Base-by-base conservation (phyloP, 2,888 invertebrate genomes). In the Cataglyphis livida region DNA sequence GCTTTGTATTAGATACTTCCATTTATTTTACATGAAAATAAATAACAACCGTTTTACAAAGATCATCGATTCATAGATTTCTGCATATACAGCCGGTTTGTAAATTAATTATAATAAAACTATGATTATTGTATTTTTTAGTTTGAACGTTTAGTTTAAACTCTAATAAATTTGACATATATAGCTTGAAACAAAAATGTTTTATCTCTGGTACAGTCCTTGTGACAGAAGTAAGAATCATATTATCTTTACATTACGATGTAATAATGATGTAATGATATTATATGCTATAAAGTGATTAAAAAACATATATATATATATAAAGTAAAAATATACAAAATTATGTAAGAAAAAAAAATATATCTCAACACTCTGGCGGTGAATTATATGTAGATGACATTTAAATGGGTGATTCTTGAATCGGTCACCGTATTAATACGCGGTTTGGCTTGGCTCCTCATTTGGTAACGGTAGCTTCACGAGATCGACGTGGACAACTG, bases 401-500 rank as follows among this genome's bases (percentile, higher is more conserved):
- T 79, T 70, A 44, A 54, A 1, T 25, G 25, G 21, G 21, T 9
- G 32, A 76, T 66, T 48, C 38, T 41, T 21, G 44, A 59, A 18
- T 9, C 44, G 59, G 70, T 18, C 32, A 44, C 35, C 35, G 78
- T 70, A 61, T 79, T 71, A 78, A 78, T 59, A 78, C 35, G 18
- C 35, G 1, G 12, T 65, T 66, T 61, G 59, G 21, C 78, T 70
- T 44, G 44, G 71, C 12, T 71, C 35, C 35, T 71, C 71, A 44
- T 71, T 71, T 79, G 18, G 73, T 64, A 32, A 59, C 73, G 84
- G 73, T 74, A 81, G 54, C 48, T 38, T 59, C 7, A 38, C n/a
- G 48, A 59, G 75, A 82, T 84, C 84, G 75, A 79, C 81, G 75
- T 76, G 65, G 85, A 83, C 87, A 84, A 84, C 84, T 66, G 82